phyloP scores from a whole-genome alignment of 2,113 vertebrate species.

The Aepyceros melampus region DNA sequence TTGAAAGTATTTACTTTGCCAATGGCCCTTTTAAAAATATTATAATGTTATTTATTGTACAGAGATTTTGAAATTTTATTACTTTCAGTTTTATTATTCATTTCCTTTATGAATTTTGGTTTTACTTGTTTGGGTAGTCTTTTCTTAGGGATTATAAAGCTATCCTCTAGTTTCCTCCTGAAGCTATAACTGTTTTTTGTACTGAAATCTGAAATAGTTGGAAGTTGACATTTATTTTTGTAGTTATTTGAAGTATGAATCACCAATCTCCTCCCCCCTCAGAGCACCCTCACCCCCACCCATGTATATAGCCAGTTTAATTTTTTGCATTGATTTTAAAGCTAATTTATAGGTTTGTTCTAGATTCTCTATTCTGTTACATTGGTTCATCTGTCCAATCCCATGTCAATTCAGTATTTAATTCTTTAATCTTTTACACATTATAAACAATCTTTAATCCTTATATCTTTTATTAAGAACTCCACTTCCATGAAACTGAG shows the following conservation, averaged over 20 bases:
- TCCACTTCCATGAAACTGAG: not conserved
- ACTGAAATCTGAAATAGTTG: not conserved
- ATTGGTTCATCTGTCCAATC: not conserved
- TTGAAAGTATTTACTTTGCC: not conserved
- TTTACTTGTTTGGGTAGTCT: not conserved
- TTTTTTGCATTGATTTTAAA: not conserved
- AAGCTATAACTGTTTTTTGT: not conserved
- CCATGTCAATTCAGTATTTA: not conserved
- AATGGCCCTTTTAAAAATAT: not conserved
- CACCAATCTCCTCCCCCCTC: no score
- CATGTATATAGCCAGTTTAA: not conserved
- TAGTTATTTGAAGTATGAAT: not conserved
- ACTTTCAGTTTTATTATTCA: not conserved
- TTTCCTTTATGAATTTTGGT: not conserved
- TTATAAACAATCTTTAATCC: not conserved
- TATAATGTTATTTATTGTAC: not conserved
- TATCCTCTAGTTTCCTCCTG: not conserved
- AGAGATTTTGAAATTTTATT: not conserved
- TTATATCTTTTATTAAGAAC: not conserved
- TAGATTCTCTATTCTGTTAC: not conserved
- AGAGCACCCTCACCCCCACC: not conserved
- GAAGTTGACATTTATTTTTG: not conserved
- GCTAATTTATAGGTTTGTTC: not conserved
- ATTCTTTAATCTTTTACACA: not conserved
- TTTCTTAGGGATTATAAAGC: not conserved